Evolutionary conservation across 2,113 vertebrate species (phyloP), one percentile per base, ranked within the genome.

Genomic region (Chlorodrepanis virens): DNA sequence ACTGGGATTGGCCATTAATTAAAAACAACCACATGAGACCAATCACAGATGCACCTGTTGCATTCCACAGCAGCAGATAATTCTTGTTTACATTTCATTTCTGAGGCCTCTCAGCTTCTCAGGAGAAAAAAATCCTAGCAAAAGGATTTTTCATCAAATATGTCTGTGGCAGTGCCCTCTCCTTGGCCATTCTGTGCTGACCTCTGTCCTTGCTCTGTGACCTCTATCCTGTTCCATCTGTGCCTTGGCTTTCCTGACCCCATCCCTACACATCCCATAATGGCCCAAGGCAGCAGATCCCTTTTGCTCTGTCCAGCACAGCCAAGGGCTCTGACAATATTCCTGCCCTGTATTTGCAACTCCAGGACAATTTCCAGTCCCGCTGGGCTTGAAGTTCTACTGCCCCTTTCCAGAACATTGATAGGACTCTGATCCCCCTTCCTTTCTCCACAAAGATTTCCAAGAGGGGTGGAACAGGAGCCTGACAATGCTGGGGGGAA

Each of bases 381-480:
- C 52, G 53, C n/a, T 5, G 13, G 5, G 25, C 6, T 49, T 42
- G 14, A 33, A 11, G 29, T 76, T 63, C 91, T 44, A 1, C 31
- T 40, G 71, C 57, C 24, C 18, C 0, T 65, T 52, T 65, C 56
- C 45, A 79, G 31, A 40, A 7, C 0, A 0, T 19, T 17, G 11
- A 5, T 33, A 4, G 0, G 7, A 25, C 40, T 5, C 3, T 40
- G 9, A 53, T 29, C 6, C 12, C 33, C 21, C 1, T 18, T 10
- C 15, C 14, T 25, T 50, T 54, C 37, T 75, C 24, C 11, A 6
- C 44, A 37, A 22, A 63, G 63, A 17, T 7, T 14, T 0, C 47
- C 29, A 35, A 7, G 52, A 27, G 35, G 2, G 2, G 3, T 28
- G 39, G n/a, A 67, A 24, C 50, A 61, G 40, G 28, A 82, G 50